A percentile compares a stretch with the other conserved stretches of the same genome.
phyloP scores from a whole-genome alignment of 2,888 invertebrate species.

The Ectemnius continuus region DNA sequence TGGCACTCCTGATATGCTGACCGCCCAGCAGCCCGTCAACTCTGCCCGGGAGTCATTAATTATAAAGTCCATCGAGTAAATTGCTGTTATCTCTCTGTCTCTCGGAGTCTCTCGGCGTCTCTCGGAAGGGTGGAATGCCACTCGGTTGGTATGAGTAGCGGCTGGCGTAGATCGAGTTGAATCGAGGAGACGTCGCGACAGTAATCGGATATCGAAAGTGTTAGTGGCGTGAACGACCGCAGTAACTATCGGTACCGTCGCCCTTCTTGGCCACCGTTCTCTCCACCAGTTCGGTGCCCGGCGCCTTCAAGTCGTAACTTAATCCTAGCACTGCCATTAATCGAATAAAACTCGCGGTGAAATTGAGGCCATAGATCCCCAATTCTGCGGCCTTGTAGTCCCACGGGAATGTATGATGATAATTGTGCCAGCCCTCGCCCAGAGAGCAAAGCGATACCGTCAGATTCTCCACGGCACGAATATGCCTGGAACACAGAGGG shows the following conservation, averaged over 20 bases:
- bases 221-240: conserved; percentile 62
- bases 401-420: conserved; percentile 83
- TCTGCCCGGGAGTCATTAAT: too few relatives aligned
- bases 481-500: conserved; percentile 57
- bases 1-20: too few relatives aligned
- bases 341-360: conserved; percentile 70
- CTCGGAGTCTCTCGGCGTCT: too few relatives aligned
- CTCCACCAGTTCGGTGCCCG: conserved; percentile 63
- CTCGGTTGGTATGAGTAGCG: too few relatives aligned
- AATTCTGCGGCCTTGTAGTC: conserved; percentile 74
- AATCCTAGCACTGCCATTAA: conserved; percentile 70
- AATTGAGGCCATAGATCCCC: conserved; percentile 69
- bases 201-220: too few relatives aligned
- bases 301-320: conserved; percentile 72
- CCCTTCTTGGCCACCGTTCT: conserved; percentile 66
- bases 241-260: conserved; percentile 69
- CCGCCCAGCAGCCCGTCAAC: too few relatives aligned
- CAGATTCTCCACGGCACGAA: conserved; percentile 78
- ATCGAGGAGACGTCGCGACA: too few relatives aligned
- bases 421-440: conserved; percentile 83
- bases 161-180: too few relatives aligned
- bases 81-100: too few relatives aligned
- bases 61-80: too few relatives aligned
- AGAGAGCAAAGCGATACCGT: conserved; percentile 74
- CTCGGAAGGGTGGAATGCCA: too few relatives aligned